Conservation (phyloP, 2,797 vertebrate genomes). For the Peromyscus nudipes region DNA sequence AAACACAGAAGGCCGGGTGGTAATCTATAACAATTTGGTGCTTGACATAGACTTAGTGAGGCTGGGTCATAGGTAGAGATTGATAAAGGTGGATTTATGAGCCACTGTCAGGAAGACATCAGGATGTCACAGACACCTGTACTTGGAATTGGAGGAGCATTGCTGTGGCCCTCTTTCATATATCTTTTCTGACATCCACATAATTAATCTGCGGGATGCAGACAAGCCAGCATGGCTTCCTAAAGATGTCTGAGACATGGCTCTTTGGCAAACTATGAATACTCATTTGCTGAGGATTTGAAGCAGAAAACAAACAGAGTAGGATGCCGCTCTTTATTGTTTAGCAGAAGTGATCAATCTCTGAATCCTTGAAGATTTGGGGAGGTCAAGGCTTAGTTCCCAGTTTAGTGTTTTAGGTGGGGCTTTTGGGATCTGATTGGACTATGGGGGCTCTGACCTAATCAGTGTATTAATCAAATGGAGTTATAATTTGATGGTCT, state of each 20-base stretch:
- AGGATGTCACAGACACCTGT: background rate
- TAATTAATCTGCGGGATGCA: conserved; percentile 4
- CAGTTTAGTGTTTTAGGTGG: background rate
- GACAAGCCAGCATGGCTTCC: conserved; percentile 6
- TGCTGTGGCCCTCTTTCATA: background rate
- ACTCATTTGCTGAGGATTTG: background rate
- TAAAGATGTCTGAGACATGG: conserved; percentile 29
- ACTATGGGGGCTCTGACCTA: background rate
- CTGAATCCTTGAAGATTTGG: background rate
- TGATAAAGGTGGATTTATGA: background rate
- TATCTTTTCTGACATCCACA: conserved; percentile 40
- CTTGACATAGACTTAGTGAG: background rate
- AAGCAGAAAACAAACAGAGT: background rate
- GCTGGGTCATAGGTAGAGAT: conserved; percentile 26
- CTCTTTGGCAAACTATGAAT: background rate
- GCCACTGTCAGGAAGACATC: background rate
- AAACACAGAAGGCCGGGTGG: background rate
- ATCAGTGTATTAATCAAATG: background rate
- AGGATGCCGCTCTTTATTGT: background rate
- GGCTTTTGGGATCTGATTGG: background rate
- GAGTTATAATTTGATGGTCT: background rate
- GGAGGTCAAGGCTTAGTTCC: background rate
- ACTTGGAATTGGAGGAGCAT: background rate
- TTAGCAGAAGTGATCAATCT: background rate
- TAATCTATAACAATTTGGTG: conserved; percentile 43